Evolutionary conservation across 2,888 invertebrate genomes (phyloP).

Genomic region (Syrista parreyssii): DNA sequence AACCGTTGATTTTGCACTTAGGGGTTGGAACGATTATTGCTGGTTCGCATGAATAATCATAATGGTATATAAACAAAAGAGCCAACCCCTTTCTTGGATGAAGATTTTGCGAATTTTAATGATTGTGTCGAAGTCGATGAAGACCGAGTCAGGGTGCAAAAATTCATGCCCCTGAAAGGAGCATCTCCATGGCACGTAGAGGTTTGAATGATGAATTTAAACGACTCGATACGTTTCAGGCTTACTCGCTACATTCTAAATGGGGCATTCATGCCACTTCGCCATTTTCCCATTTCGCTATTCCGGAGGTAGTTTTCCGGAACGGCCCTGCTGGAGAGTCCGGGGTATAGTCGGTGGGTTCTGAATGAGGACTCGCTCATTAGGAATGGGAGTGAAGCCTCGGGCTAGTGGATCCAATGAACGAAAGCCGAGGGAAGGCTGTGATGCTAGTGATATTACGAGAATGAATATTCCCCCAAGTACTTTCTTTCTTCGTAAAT

Average conservation of each 20-base stretch:
- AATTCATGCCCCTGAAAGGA: background rate
- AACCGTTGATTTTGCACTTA: too few species aligned
- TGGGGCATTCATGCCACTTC: constrained; percentile 11
- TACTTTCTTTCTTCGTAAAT: background rate
- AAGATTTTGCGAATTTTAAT: too few species aligned
- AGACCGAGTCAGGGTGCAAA: background rate
- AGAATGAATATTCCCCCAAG: constrained; percentile 7
- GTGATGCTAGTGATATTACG: background rate
- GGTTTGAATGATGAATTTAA: constrained; percentile 4
- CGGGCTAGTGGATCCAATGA: background rate
- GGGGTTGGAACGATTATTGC: background rate
- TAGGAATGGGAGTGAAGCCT: constrained; percentile 15
- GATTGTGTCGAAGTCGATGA: background rate
- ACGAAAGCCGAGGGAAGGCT: background rate
- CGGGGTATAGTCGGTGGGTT: constrained; percentile 16
- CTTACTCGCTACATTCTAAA: background rate
- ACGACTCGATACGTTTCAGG: background rate
- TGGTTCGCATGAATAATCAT: constrained; percentile 37
- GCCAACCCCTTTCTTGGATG: background rate
- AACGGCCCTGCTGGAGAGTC: constrained; percentile 13
- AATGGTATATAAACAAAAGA: constrained; percentile 27
- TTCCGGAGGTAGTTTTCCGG: constrained; percentile 5
- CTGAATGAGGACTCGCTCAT: constrained; percentile 30
- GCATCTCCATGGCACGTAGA: background rate
- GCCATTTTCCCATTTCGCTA: constrained; percentile 13